Conservation (phyloP, 2,888 invertebrate genomes). For the Girardia tigrina region DNA sequence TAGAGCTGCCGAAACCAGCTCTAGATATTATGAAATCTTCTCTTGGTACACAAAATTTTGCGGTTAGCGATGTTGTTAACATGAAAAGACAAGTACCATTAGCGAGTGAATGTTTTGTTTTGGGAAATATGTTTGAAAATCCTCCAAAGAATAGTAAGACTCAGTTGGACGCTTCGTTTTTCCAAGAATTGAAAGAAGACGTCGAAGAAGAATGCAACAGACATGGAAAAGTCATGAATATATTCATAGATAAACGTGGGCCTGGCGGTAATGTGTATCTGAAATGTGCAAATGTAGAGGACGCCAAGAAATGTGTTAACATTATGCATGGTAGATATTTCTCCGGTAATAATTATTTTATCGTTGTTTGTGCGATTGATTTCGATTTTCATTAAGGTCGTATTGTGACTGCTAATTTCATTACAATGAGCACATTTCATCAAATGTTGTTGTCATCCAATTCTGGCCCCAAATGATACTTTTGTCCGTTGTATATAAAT, state of each 20-base stretch:
- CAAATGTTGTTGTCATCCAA: not conserved
- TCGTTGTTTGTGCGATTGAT: not conserved
- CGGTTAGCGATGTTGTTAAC: conserved; percentile 35
- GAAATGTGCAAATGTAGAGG: conserved; percentile 87
- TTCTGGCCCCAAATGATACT: not conserved
- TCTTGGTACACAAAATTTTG: conserved; percentile 54
- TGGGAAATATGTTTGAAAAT: conserved; percentile 29
- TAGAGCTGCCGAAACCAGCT: conserved; percentile 78
- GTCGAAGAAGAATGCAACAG: conserved; percentile 94
- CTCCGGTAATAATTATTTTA: conserved; percentile 55
- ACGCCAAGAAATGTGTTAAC: conserved; percentile 87
- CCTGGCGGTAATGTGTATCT: conserved; percentile 79
- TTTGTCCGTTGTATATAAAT: not conserved
- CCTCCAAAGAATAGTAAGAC: not conserved
- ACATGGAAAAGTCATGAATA: conserved; percentile 86
- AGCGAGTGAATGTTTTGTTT: conserved; percentile 17
- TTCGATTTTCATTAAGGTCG: not conserved
- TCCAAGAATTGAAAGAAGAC: conserved; percentile 76
- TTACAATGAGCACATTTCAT: conserved; percentile 4
- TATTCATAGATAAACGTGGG: conserved; percentile 82
- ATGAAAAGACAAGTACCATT: not conserved
- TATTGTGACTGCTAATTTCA: not conserved
- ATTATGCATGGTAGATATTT: conserved; percentile 55
- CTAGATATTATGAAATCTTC: conserved; percentile 59
- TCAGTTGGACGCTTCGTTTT: conserved; percentile 44